Evolutionary conservation across 2,797 vertebrate species (phyloP), one percentile per base, ranked within the genome.

Genomic region (Thamnophis elegans): DNA sequence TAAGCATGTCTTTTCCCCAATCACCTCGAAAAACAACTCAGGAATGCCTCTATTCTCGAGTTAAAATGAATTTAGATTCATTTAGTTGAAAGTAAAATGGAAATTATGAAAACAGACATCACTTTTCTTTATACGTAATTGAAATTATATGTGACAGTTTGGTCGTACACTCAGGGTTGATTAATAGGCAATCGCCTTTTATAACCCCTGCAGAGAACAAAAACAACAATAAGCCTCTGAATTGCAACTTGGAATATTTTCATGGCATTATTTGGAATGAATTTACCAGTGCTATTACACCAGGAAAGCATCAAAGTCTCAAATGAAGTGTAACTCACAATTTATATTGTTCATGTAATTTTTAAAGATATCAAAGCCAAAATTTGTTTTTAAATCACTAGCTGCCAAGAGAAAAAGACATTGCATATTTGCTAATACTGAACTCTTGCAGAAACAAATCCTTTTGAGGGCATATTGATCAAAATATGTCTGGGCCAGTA

Each of bases 61-160:
- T 65, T 25, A 78, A 88, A 42, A 59, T 54, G 16, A 78, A 68
- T 88, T 73, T 56, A 47, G 22, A 87, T 8, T 87, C 51, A 54
- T 4, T 54, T 28, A 59, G 32, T 53, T 82, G 59, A 26, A 89
- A n/a, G 6, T 12, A 92, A 82, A 51, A 47, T 0, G 12, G 65
- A 89, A 82, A 28, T 59, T 89, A 54, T 92, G 20, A 32, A 92
- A 89, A 32, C 55, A 89, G 42, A 9, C 47, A 73, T 36, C 90
- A 65, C n/a, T 25, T 53, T 65, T 56, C 42, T 51, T 42, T 51
- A 59, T 32, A 73, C 14, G 58, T 20, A 86, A 91, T 18, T 60
- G 87, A 78, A 92, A 59, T 68, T 62, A 68, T 47, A 88, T 88
- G 91, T 78, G 65, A 82, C 56, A 78, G 54, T 59, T 92, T 59